These are phyloP conservation scores for Thymallus thymallus DNA, from an alignment of 2,113 vertebrate genomes.

Conservation along the genomic window DNA sequence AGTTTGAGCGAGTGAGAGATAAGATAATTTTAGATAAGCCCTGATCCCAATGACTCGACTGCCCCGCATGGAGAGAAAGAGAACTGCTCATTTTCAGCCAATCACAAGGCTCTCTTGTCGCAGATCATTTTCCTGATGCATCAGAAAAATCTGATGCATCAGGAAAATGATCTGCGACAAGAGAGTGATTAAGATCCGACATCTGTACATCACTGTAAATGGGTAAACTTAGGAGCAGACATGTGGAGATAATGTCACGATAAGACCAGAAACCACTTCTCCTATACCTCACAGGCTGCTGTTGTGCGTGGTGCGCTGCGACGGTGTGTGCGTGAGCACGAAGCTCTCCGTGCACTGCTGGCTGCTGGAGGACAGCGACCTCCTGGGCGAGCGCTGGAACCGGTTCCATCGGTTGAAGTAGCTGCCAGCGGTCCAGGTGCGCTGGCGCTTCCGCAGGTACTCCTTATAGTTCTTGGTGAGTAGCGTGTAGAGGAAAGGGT, in stretches of 20 bases:
- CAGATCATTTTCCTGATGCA: too few species aligned
- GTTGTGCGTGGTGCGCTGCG: slow-evolving; percentile 70
- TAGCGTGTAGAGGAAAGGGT: slow-evolving; percentile 88
- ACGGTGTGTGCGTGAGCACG: slow-evolving; percentile 71
- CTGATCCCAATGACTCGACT: too few species aligned
- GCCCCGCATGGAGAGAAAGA: too few species aligned
- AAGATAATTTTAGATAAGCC: too few species aligned
- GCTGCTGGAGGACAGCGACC: slow-evolving; percentile 81
- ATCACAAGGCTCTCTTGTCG: too few species aligned
- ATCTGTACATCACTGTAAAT: too few species aligned
- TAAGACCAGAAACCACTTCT: not conserved
- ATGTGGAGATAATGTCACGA: not conserved
- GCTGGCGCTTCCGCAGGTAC: slow-evolving; percentile 79
- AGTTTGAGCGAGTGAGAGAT: too few species aligned
- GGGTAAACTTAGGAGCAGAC: not conserved
- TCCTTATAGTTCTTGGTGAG: slow-evolving; percentile 88
- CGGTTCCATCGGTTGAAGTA: slow-evolving; percentile 74
- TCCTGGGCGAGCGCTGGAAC: slow-evolving; percentile 73
- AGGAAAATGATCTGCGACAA: too few species aligned
- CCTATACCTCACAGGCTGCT: slow-evolving; percentile 78
- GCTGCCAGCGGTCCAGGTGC: slow-evolving; percentile 73
- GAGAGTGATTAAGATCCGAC: too few species aligned
- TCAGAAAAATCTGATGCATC: too few species aligned
- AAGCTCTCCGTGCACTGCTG: slow-evolving; percentile 87
- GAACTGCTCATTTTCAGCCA: too few species aligned